A percentile compares a stretch with the other conserved stretches of the same genome.
phyloP scores from a whole-genome alignment of 2,888 invertebrate genomes.

The Drepanosiphum platanoidis region DNA sequence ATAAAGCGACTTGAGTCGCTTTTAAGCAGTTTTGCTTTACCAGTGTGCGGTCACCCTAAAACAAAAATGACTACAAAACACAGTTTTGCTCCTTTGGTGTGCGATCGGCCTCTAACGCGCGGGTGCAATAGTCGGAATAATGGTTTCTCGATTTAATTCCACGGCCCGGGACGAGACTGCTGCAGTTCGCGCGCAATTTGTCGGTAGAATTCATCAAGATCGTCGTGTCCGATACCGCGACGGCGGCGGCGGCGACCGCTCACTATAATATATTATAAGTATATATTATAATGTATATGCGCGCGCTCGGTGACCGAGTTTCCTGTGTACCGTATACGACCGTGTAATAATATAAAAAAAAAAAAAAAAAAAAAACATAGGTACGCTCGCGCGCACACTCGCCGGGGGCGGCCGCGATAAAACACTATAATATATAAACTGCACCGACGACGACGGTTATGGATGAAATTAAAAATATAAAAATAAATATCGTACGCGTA shows the following conservation, averaged over 20 bases:
- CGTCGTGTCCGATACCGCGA: constrained; percentile 28
- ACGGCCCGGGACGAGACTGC: background rate
- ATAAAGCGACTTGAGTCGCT: no score
- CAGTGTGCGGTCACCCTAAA: no score
- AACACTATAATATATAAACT: no score
- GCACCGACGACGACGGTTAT: no score
- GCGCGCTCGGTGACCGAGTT: constrained; percentile 34
- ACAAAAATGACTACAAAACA: no score
- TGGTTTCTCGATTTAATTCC: constrained; percentile 18
- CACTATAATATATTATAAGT: background rate
- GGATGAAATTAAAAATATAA: no score
- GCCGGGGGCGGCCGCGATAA: no score
- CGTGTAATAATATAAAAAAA: background rate
- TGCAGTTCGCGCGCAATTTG: constrained; percentile 31
- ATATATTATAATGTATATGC: background rate
- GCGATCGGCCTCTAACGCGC: background rate
- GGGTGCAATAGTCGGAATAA: background rate
- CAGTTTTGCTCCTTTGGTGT: no score
- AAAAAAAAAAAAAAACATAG: background rate
- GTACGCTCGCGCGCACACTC: no score
- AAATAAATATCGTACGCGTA: no score
- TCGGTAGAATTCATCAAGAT: constrained; percentile 44
- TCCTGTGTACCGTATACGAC: constrained; percentile 26
- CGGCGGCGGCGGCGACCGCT: background rate
- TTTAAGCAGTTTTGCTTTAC: no score